Conservation (phyloP, 2,888 invertebrate species). For the Pyralis farinalis region DNA sequence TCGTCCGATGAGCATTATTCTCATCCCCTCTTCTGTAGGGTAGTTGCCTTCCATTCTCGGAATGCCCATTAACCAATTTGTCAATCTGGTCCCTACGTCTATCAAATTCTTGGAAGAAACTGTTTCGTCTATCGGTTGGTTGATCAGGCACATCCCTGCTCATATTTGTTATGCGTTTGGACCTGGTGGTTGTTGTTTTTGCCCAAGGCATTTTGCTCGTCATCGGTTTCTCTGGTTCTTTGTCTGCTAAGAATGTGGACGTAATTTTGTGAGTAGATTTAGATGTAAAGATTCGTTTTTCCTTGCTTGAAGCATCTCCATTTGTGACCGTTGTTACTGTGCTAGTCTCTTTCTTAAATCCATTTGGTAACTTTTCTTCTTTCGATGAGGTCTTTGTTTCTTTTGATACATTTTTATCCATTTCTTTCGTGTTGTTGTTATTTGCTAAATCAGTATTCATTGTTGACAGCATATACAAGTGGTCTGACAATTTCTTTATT, state of each 20-base stretch:
- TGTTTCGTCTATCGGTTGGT: constrained; percentile 79
- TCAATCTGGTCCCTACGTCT: constrained; percentile 67
- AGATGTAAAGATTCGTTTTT: constrained; percentile 58
- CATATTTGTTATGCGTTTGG: constrained; percentile 84
- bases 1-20: constrained; percentile 85
- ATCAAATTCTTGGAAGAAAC: constrained; percentile 74
- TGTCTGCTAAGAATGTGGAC: constrained; percentile 59
- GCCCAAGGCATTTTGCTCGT: constrained; percentile 79
- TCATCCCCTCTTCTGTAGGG: constrained; percentile 75
- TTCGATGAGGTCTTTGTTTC: constrained; percentile 49
- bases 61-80: constrained; percentile 57
- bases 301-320: constrained; percentile 49
- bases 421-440: constrained; percentile 62
- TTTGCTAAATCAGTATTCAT: constrained; percentile 81
- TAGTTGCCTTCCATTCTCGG: constrained; percentile 61
- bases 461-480: constrained; percentile 85
- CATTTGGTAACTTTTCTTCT: constrained; percentile 59
- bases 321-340: constrained; percentile 54
- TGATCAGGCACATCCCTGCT: constrained; percentile 88
- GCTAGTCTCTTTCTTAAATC: constrained; percentile 55
- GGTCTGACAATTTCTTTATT: constrained; percentile 91
- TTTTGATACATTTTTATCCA: constrained; percentile 57
- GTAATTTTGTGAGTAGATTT: constrained; percentile 65
- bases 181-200: constrained; percentile 66
- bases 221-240: constrained; percentile 64